phyloP scores from a whole-genome alignment of 2,113 vertebrate species.

The Papio anubis region DNA sequence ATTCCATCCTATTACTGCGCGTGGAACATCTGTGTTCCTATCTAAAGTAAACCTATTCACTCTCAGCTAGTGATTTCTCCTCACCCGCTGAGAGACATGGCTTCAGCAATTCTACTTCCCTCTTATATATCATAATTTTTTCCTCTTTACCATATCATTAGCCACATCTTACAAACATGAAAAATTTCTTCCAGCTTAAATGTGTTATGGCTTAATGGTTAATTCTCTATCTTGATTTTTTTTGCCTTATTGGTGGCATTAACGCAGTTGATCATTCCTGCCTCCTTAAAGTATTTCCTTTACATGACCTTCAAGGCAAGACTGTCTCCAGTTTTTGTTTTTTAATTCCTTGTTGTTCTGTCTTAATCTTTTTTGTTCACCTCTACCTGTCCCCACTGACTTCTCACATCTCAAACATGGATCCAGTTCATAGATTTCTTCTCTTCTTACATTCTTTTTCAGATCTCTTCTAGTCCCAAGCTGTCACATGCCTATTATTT shows the following conservation, averaged over 20 bases:
- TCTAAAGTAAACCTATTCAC: neutral
- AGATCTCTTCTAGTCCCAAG: neutral
- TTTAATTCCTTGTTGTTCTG: neutral
- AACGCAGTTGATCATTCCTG: neutral
- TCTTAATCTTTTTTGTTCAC: neutral
- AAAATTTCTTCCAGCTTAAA: neutral
- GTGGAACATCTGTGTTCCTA: neutral
- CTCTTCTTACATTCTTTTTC: neutral
- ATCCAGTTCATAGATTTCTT: neutral
- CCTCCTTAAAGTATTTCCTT: neutral
- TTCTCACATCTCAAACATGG: neutral
- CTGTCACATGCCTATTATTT: neutral
- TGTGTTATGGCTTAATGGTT: neutral
- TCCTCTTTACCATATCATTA: neutral
- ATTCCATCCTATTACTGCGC: neutral
- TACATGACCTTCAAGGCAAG: neutral
- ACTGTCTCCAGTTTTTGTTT: neutral
- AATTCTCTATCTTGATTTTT: neutral
- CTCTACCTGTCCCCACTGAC: too few species aligned
- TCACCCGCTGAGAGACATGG: neutral
- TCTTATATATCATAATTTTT: neutral
- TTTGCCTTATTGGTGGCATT: neutral
- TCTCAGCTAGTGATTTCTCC: neutral
- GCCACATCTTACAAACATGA: neutral
- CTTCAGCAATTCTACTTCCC: neutral